These are phyloP conservation scores for Erythrocercus mccallii DNA, from an alignment of 2,113 vertebrate species.

Conservation along the genomic window DNA sequence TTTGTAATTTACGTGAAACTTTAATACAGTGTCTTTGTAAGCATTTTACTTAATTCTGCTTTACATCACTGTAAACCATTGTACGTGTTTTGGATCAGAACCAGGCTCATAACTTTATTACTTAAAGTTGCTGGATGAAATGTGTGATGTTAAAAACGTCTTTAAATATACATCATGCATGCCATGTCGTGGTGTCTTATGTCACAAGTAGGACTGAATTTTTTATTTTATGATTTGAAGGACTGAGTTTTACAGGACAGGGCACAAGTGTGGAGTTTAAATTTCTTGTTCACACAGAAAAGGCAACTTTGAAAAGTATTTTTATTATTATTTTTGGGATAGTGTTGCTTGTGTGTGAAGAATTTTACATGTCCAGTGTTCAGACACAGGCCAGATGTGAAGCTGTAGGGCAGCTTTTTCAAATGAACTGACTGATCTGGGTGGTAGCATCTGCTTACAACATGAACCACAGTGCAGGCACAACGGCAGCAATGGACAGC, in stretches of 20 bases:
- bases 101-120: background rate
- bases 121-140: background rate
- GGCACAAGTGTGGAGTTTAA: background rate
- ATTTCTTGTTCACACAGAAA: background rate
- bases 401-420: background rate
- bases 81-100: background rate
- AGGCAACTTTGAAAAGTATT: background rate
- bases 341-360: background rate
- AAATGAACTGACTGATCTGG: background rate
- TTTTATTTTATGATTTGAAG: background rate
- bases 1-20: background rate
- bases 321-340: background rate
- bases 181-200: background rate
- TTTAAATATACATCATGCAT: fast-evolving
- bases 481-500: background rate
- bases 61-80: background rate
- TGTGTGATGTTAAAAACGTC: background rate
- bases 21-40: background rate
- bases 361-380: background rate
- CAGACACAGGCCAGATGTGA: background rate
- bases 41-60: background rate
- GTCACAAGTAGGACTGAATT: background rate
- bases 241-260: background rate
- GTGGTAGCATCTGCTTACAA: background rate
- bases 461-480: background rate